Percentiles rank a stretch among this genome's conserved stretches.
These are phyloP conservation scores for Telenomus remus DNA, from an alignment of 1,140 invertebrate genomes.

Conservation along the genomic window DNA sequence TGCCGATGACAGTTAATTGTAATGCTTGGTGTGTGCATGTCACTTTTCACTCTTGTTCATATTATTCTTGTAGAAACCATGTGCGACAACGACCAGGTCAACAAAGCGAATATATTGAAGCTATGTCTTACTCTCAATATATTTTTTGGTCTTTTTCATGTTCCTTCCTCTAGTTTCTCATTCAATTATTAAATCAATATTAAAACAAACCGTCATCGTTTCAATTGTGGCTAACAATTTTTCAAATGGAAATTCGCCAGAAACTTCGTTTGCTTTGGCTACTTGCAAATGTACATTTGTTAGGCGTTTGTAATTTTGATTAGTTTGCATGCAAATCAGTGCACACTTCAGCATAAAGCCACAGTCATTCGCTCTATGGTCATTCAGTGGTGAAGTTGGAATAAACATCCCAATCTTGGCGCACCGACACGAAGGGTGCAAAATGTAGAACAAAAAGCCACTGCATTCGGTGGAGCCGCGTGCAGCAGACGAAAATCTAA, in stretches of 20 bases:
- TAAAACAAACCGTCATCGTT: too few species aligned
- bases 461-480: neutral
- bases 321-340: slow-evolving; percentile 54
- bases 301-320: slow-evolving; percentile 52
- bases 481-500: slow-evolving; percentile 28
- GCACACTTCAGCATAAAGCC: slow-evolving; percentile 48
- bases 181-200: too few species aligned
- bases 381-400: slow-evolving; percentile 56
- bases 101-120: slow-evolving; percentile 57
- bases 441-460: slow-evolving; percentile 31
- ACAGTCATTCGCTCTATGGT: slow-evolving; percentile 50
- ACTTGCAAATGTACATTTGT: slow-evolving; percentile 50
- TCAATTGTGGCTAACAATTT: too few species aligned
- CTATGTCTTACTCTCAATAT: slow-evolving; percentile 51
- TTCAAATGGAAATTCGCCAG: too few species aligned
- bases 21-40: slow-evolving; percentile 66
- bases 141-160: slow-evolving; percentile 20
- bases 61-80: slow-evolving; percentile 55
- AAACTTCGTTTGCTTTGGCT: too few species aligned
- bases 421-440: slow-evolving; percentile 47
- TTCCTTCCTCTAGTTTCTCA: slow-evolving; percentile 1
- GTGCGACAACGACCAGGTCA: slow-evolving; percentile 55
- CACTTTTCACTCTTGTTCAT: slow-evolving; percentile 58
- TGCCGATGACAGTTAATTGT: slow-evolving; percentile 69
- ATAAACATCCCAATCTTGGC: slow-evolving; percentile 62